phyloP scores from a whole-genome alignment of 2,113 vertebrate genomes.

The Pterocles gutturalis region DNA sequence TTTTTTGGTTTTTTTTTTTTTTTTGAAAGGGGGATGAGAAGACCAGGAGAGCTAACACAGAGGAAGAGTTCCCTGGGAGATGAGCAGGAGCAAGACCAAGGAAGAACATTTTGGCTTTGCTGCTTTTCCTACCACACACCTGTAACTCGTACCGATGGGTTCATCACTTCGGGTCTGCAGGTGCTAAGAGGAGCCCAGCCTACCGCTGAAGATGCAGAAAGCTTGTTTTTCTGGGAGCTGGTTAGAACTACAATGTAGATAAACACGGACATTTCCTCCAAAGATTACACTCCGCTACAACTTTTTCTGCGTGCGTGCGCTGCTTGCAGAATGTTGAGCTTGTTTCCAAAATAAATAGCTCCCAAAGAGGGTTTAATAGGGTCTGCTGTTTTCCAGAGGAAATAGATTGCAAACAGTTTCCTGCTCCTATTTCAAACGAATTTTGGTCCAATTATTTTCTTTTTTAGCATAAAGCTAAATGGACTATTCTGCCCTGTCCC shows the following conservation, averaged over 20 bases:
- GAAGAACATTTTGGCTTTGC: background rate
- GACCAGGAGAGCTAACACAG: background rate
- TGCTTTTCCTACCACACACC: background rate
- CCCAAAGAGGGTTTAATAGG: constrained; percentile 79
- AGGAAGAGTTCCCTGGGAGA: background rate
- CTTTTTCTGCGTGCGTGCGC: background rate
- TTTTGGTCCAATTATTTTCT: constrained; percentile 82
- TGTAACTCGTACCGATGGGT: background rate
- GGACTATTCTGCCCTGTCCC: constrained; percentile 78
- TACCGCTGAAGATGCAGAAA: background rate
- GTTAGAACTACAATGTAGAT: background rate
- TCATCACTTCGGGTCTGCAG: background rate
- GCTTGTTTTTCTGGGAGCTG: constrained; percentile 48
- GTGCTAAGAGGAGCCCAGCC: background rate
- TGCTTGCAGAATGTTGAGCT: constrained; percentile 65
- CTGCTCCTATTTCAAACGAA: constrained; percentile 81
- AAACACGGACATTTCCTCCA: background rate
- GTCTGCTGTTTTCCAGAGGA: constrained; percentile 72
- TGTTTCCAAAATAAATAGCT: constrained; percentile 82
- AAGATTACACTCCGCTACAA: constrained; percentile 23
- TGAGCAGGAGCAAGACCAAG: background rate
- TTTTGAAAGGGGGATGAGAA: background rate
- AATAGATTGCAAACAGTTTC: constrained; percentile 83
- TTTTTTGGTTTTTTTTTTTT: background rate
- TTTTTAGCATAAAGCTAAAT: constrained; percentile 83